These are phyloP conservation scores for Catostomus latipinnis DNA, from an alignment of 2,797 vertebrate genomes.

Conservation along the genomic window DNA sequence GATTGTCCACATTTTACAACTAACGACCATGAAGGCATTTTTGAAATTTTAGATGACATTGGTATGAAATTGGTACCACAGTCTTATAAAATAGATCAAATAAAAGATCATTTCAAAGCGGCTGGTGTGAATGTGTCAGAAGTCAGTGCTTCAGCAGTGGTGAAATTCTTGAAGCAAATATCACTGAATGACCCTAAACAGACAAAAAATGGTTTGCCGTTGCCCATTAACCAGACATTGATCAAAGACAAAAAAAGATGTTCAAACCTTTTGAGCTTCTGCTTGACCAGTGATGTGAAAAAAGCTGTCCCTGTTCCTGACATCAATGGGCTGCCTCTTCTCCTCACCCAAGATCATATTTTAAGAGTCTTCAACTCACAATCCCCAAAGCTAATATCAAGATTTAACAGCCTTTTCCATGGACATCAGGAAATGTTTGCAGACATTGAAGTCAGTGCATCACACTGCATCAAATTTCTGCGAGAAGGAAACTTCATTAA, in stretches of 20 bases:
- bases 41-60: constrained; percentile 67
- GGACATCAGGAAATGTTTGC: constrained; percentile 66
- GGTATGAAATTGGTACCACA: constrained; percentile 74
- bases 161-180: constrained; percentile 67
- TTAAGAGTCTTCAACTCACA: constrained; percentile 67
- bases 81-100: not conserved
- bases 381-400: constrained; percentile 67
- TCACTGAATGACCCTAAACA: constrained; percentile 67
- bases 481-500: constrained; percentile 56
- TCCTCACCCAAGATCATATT: constrained; percentile 74
- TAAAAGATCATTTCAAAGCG: constrained; percentile 62
- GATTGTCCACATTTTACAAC: constrained; percentile 63
- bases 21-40: accelerated
- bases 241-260: constrained; percentile 67
- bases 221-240: constrained; percentile 69
- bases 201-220: constrained; percentile 65
- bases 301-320: not conserved
- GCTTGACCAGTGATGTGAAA: constrained; percentile 47
- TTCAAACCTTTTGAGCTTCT: constrained; percentile 70
- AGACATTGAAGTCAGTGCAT: constrained; percentile 30
- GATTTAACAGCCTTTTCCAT: constrained; percentile 62
- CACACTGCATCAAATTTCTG: not conserved
- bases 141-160: constrained; percentile 64
- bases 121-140: constrained; percentile 66
- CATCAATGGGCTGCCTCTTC: constrained; percentile 71